These are phyloP conservation scores for Caenorhabditis inopinata DNA, from an alignment of 1,140 invertebrate species.

Conservation along the genomic window DNA sequence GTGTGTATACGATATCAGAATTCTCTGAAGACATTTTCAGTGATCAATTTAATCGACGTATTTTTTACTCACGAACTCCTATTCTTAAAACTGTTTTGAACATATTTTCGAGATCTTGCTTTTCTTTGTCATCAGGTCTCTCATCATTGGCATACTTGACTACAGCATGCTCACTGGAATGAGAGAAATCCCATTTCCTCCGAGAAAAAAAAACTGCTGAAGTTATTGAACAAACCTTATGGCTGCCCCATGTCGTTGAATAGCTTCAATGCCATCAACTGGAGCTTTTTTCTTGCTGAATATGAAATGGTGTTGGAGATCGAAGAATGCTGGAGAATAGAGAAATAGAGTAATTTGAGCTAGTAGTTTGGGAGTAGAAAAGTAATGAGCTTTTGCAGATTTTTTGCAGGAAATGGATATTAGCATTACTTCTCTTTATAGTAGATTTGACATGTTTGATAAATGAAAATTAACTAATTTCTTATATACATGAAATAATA, in stretches of 20 bases:
- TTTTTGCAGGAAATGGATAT: background rate
- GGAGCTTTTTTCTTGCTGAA: conserved; percentile 18
- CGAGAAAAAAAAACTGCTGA: background rate
- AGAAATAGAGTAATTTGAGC: background rate
- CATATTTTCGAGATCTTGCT: conserved; percentile 27
- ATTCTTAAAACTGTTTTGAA: conserved; percentile 19
- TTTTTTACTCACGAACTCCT: background rate
- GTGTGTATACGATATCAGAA: conserved; percentile 18
- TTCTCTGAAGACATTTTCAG: conserved; percentile 35
- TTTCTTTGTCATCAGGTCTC: background rate
- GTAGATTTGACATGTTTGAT: no score
- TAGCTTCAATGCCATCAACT: conserved; percentile 19
- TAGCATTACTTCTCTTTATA: no score
- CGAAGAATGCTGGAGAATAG: background rate
- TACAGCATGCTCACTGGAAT: background rate
- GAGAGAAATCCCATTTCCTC: background rate
- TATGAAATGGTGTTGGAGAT: conserved; percentile 28
- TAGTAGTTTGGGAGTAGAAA: background rate
- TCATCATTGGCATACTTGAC: conserved; percentile 13
- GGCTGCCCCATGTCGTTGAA: conserved; percentile 2
- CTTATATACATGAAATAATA: no score
- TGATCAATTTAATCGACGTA: no score
- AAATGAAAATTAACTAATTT: no score
- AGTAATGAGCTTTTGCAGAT: background rate
- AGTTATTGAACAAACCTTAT: conserved; percentile 7